Base-by-base conservation (phyloP, 2,888 invertebrate species). In the Oscheius onirici region DNA sequence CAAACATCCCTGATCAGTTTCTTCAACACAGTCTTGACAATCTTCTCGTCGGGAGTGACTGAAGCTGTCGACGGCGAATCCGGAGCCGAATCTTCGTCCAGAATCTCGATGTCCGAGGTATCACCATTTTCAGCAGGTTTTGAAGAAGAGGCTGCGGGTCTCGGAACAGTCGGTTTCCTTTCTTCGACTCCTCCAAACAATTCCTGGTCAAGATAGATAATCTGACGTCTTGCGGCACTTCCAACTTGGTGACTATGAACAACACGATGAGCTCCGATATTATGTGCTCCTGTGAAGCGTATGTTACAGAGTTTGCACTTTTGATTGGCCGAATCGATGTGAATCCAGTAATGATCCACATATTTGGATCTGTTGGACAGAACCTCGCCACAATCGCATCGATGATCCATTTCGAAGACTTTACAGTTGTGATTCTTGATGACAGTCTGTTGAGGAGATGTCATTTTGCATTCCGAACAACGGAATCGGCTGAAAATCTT, bases 341-440 rank as follows among this genome's bases (percentile, higher is more conserved):
- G 66, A 1, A 28, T 17, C 54, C 51, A 54, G 66, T 51, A 66
- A 34, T 66, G 66, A 20, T 43, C 41, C 15, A 41, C 24, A 24
- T 34, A 66, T 1, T 17, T 51, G 3, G 41, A 13, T 22, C 54
- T 11, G 15, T 15, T 24, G 2, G 41, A 13, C 15, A 40, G 51
- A 51, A 52, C 52, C 54, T 52, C 54, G 3, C 63, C 63, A 24
- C 63, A 63, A 17, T 26, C 24, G 26, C 66, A 66, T 15, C 11
- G 22, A 51, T 66, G 66, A 11, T 34, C 66, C 54, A 52, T 54
- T 6, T 52, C 63, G 20, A 46, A 28, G 15, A 63, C 15, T 15
- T 54, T 66, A n/a, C 66, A 66, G 0, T 26, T 66, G 24, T 66
- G 66, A 11, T 3, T 34, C 22, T 41, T 51, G 52, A 54, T 34